phyloP scores from a whole-genome alignment of 2,888 invertebrate genomes.

The Drosophila kuntzei region DNA sequence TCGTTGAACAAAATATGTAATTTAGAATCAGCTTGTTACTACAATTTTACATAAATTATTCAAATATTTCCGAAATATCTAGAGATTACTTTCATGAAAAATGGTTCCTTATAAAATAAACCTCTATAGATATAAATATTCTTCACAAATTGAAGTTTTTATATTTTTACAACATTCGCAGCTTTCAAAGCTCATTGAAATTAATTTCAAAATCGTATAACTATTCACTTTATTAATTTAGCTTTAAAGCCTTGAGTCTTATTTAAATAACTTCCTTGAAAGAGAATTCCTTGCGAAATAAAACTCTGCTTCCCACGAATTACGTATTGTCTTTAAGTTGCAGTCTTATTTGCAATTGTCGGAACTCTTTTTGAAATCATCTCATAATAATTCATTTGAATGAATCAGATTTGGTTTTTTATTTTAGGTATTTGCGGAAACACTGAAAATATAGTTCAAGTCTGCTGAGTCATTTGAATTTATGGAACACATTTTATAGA shows the following conservation, averaged over 20 bases:
- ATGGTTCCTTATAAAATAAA: too few relatives aligned
- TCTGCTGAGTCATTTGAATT: conserved; percentile 12
- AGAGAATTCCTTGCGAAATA: not conserved
- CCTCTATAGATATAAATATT: too few relatives aligned
- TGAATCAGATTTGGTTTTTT: not conserved
- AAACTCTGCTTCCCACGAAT: not conserved
- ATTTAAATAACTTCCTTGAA: conserved; percentile 3
- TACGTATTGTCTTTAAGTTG: not conserved
- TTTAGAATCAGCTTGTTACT: too few relatives aligned
- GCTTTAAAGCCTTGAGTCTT: not conserved
- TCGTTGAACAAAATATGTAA: too few relatives aligned
- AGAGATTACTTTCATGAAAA: too few relatives aligned
- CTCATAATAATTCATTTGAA: conserved; percentile 12
- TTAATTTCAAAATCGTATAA: not conserved
- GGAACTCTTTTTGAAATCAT: conserved; percentile 8
- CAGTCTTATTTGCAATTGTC: conserved; percentile 6
- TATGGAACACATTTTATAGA: not conserved
- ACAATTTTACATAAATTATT: too few relatives aligned
- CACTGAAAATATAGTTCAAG: not conserved
- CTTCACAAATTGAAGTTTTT: too few relatives aligned
- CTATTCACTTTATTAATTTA: not conserved
- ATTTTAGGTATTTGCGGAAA: conserved; percentile 5
- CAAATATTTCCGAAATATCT: too few relatives aligned
- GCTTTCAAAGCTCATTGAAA: too few relatives aligned
- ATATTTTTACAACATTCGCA: too few relatives aligned